Base-by-base conservation (phyloP, 1,140 invertebrate species). In the Nephila pilipes region DNA sequence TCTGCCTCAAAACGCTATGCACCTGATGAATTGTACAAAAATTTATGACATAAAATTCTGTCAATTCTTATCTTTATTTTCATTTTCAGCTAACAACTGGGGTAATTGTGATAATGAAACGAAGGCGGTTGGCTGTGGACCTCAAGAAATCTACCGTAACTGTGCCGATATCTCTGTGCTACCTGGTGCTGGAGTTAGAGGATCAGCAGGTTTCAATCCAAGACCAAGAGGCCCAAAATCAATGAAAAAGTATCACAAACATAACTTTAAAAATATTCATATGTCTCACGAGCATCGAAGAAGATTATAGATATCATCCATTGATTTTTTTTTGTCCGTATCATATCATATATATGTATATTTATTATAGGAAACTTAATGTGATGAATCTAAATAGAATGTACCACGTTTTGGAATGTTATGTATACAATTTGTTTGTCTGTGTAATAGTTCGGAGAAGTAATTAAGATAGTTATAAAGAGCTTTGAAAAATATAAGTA, bases 41-140 rank as follows among this genome's bases (percentile, higher is more conserved):
- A 1, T 10, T 10, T 46, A 10, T 10, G 46, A 46, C n/a, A n/a
- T n/a, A n/a, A n/a, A n/a, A n/a, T n/a, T n/a, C n/a, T n/a, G n/a
- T n/a, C n/a, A n/a, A n/a, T n/a, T n/a, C 22, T 38, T 25, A 0
- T 60, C 46, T 25, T 29, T 32, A 16, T 1, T 75, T 32, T 29
- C 5, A 36, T 18, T 88, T 92, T 58, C 54, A 95, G 95, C 94
- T 18, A 94, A 95, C 46, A 94, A 87, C 75, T 95, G 95, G 95
- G 94, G 94, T 0, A 85, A 92, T 8, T 95, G 97, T 94, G 96
- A 96, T 36, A 97, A 98, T 94, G 97, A 97, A 10, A 94, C 94
- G 0, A 93, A 93, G 14, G 94, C 94, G 36, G 94, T 36, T 22
- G 95, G 95, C 14, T 95, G 95, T 92, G 95, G 95, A 8, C 94